Base-by-base conservation (phyloP, 2,888 invertebrate genomes). In the Dusona sp. region DNA sequence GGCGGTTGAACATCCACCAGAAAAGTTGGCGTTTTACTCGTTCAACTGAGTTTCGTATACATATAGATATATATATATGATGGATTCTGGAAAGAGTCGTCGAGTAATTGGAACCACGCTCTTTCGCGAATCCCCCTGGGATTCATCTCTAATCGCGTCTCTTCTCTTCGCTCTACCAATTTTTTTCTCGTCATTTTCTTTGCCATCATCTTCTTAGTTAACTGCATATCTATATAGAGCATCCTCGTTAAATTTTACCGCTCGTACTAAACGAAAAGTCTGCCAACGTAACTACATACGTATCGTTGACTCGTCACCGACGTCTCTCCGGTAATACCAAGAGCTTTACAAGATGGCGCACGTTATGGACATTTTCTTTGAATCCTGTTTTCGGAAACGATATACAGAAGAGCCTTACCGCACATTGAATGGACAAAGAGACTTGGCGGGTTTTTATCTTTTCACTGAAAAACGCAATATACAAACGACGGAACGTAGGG, bases 51-150 rank as follows among this genome's bases (percentile, higher is more conserved):
- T 72, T 33, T 19, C 8, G 13, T 25, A n/a, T 33, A 9, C 29
- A n/a, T 33, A 61, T 11, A n/a, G 9, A 57, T 57, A 33, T 42
- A 38, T 67, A 57, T 67, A 45, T 74, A 38, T 68, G 22, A 45
- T 83, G 87, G 80, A 42, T 54, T 61, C 33, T 75, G 88, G 72
- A 87, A 83, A 64, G 82, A 87, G 85, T 88, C 88, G 86, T 88
- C 87, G 87, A 89, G 89, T 90, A 90, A 90, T 90, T 90, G 89
- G 88, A 90, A 88, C 85, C 85, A 87, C 86, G 82, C 81, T 74
- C 64, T 84, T 38, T 64, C 68, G 54, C 79, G 83, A 74, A 80
- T 87, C 85, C 83, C 86, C 81, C 73, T 73, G 87, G 84, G 86
- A 87, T 85, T 87, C 82, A 88, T 87, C 88, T 89, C 90, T 90